Percentiles rank a stretch among this genome's conserved stretches.
Evolutionary conservation across 1,140 invertebrate genomes (phyloP).

Genomic region (Pseudomyrmex concolor): DNA sequence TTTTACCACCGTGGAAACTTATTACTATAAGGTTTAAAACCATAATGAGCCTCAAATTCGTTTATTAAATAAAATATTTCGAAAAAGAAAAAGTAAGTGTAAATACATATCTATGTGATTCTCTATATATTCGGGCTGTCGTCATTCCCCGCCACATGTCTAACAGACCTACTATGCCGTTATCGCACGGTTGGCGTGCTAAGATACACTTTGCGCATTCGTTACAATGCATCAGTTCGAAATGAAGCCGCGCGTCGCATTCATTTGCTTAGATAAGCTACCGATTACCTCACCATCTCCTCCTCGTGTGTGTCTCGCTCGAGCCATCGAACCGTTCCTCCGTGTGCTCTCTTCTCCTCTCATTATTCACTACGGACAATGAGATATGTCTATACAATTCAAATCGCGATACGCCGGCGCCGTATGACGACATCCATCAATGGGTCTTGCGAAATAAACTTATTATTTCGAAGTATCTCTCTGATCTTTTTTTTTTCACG

Average conservation of each 20-base stretch:
- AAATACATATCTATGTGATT: neutral
- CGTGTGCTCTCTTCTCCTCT: constrained; percentile 10
- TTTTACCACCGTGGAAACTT: no score
- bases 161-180: constrained; percentile 43
- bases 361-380: constrained; percentile 75
- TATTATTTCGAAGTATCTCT: constrained; percentile 4
- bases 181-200: constrained; percentile 73
- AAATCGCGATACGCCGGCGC: constrained; percentile 54
- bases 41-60: no score
- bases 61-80: neutral
- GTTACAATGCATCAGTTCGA: constrained; percentile 78
- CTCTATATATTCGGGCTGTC: neutral
- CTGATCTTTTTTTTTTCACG: neutral
- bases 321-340: constrained; percentile 51
- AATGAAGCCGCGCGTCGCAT: constrained; percentile 78
- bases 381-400: constrained; percentile 73
- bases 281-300: constrained; percentile 69
- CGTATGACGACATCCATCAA: constrained; percentile 31
- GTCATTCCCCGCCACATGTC: constrained; percentile 37
- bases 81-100: no score
- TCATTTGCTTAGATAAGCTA: constrained; percentile 81
- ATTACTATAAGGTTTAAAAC: no score
- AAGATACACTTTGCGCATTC: constrained; percentile 77
- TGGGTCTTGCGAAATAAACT: constrained; percentile 29
- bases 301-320: constrained; percentile 40